Evolutionary conservation across 2,888 invertebrate species (phyloP).

Genomic region (Drosophila prolongata): DNA sequence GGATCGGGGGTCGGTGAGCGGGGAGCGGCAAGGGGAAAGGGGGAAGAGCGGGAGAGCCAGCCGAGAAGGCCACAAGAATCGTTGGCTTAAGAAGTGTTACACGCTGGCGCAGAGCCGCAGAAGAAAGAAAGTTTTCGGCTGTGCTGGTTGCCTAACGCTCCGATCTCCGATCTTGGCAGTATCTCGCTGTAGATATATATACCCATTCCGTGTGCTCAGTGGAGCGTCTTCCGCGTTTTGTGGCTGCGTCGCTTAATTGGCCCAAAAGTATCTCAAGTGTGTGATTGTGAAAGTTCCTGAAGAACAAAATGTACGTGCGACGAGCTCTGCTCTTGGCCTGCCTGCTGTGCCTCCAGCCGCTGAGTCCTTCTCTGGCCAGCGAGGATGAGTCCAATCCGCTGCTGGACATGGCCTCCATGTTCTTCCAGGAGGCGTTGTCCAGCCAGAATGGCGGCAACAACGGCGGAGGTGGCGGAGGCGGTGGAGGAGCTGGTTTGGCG

Average conservation of each 20-base stretch:
- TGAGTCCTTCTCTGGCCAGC: slow-evolving; percentile 66
- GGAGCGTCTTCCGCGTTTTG: slow-evolving; percentile 58
- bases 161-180: slow-evolving; percentile 18
- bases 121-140: slow-evolving; percentile 83
- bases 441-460: slow-evolving; percentile 82
- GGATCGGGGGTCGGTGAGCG: no score
- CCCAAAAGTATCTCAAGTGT: slow-evolving; percentile 70
- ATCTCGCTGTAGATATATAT: neutral
- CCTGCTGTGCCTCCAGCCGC: slow-evolving; percentile 78
- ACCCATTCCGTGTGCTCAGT: slow-evolving; percentile 59
- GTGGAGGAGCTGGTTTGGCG: slow-evolving; percentile 84
- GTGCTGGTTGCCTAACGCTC: slow-evolving; percentile 74
- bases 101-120: slow-evolving; percentile 73
- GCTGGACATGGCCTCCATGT: slow-evolving; percentile 88
- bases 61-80: slow-evolving; percentile 33
- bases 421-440: slow-evolving; percentile 87
- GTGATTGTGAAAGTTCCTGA: slow-evolving; percentile 82
- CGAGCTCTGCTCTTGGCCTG: slow-evolving; percentile 75
- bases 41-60: slow-evolving; percentile 22
- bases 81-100: slow-evolving; percentile 82
- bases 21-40: no score
- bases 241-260: slow-evolving; percentile 71
- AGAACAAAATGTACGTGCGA: slow-evolving; percentile 72
- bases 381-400: slow-evolving; percentile 87
- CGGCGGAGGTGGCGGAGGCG: slow-evolving; percentile 83